A percentile compares a stretch with the other conserved stretches of the same genome.
phyloP scores from a whole-genome alignment of 23 tunicate genomes.

The Trididemnum clinides region DNA sequence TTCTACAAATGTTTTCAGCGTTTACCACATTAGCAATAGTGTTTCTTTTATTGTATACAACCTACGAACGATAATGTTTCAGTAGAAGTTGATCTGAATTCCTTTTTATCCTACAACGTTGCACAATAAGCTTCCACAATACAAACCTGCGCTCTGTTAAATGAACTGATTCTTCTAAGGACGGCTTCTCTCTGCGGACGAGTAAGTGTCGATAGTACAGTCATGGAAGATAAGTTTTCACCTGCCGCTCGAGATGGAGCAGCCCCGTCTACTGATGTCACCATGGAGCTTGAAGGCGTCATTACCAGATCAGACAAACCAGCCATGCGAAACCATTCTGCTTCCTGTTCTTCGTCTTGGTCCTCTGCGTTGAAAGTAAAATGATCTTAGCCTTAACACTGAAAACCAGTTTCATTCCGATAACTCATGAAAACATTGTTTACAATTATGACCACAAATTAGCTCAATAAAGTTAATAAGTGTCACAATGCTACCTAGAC shows the following conservation, averaged over 20 bases:
- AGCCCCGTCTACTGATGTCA: not conserved
- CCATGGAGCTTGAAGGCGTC: slow-evolving; percentile 21
- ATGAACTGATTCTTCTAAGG: slow-evolving; percentile 81
- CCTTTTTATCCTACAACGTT: too few species aligned
- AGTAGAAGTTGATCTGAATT: too few species aligned
- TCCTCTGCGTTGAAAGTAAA: slow-evolving; percentile 35
- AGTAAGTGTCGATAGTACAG: slow-evolving; percentile 80
- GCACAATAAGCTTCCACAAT: too few species aligned
- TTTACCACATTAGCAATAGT: too few species aligned
- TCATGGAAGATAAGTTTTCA: slow-evolving; percentile 84
- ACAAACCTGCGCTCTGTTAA: slow-evolving; percentile 80
- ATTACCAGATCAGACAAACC: slow-evolving; percentile 80
- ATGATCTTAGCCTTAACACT: too few species aligned
- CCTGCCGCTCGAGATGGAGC: slow-evolving; percentile 10
- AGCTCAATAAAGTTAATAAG: too few species aligned
- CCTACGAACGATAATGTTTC: too few species aligned
- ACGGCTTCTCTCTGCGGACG: slow-evolving; percentile 93
- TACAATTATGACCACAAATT: too few species aligned
- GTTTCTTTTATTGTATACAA: too few species aligned
- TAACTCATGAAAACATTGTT: too few species aligned
- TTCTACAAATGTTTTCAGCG: too few species aligned
- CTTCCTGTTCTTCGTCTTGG: slow-evolving; percentile 75
- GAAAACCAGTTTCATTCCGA: too few species aligned
- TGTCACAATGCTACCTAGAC: not conserved
- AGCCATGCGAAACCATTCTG: slow-evolving; percentile 82